Percentiles rank a stretch among this genome's conserved stretches.
These are phyloP conservation scores for Amia ocellicauda DNA, from an alignment of 2,113 vertebrate species.

Conservation along the genomic window DNA sequence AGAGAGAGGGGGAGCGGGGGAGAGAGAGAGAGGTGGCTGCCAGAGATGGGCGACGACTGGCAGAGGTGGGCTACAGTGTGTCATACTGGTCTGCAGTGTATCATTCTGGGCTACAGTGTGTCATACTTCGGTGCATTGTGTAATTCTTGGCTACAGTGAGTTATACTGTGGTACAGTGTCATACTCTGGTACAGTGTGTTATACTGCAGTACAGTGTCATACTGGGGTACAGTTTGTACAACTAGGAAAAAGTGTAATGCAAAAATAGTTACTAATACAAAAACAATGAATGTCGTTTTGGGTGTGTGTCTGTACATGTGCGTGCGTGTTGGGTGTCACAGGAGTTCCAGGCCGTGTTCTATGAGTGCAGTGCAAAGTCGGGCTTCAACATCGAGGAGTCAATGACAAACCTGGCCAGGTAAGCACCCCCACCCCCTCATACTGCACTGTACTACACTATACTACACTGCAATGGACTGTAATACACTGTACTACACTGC, in stretches of 20 bases:
- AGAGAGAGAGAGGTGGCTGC: constrained; percentile 47
- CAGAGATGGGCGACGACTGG: constrained; percentile 65
- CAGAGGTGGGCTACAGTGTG: constrained; percentile 55
- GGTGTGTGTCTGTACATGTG: constrained; percentile 25
- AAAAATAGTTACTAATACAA: too few relatives aligned
- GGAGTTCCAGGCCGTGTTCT: constrained; percentile 75
- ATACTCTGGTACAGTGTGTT: background rate
- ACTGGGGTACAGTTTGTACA: too few relatives aligned
- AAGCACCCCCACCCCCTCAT: constrained; percentile 3
- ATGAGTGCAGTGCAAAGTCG: constrained; percentile 73
- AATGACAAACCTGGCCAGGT: constrained; percentile 74
- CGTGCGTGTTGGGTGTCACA: constrained; percentile 35
- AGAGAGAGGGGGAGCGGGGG: too few relatives aligned
- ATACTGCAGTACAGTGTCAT: background rate
- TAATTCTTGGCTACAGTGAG: background rate
- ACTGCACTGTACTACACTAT: background rate
- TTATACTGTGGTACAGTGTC: background rate
- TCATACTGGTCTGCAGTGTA: too few relatives aligned
- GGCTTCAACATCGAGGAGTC: constrained; percentile 65
- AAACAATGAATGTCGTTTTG: background rate
- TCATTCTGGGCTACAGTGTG: too few relatives aligned
- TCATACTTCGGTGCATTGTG: too few relatives aligned
- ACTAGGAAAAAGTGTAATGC: too few relatives aligned
- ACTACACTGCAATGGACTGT: too few relatives aligned
- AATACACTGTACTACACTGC: too few relatives aligned